Conservation (phyloP, 2,797 vertebrate genomes). For the Malacoctenus gilli region DNA sequence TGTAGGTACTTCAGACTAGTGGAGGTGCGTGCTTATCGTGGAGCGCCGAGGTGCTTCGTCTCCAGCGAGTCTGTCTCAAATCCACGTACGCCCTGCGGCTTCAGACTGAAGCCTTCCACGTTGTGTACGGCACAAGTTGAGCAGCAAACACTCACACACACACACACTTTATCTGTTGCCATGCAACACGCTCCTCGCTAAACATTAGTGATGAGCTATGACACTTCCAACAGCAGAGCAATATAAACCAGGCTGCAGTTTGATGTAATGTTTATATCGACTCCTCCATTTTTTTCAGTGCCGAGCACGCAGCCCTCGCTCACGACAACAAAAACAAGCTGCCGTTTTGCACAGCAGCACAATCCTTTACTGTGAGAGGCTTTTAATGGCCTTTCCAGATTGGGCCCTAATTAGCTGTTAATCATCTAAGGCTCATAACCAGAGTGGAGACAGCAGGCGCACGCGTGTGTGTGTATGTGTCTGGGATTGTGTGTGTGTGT, state of each 20-base stretch:
- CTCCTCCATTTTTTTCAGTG: slow-evolving; percentile 18
- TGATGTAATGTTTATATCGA: slow-evolving; percentile 48
- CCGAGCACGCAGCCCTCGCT: slow-evolving; percentile 39
- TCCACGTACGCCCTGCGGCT: slow-evolving; percentile 45
- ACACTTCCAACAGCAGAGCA: slow-evolving; percentile 25
- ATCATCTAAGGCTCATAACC: slow-evolving; percentile 85
- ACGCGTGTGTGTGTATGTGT: slow-evolving; percentile 57
- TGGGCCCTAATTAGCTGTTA: slow-evolving; percentile 86
- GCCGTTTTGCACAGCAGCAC: slow-evolving; percentile 66
- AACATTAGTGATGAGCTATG: slow-evolving; percentile 44
- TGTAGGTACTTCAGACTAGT: slow-evolving; percentile 39
- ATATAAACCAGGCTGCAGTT: slow-evolving; percentile 41
- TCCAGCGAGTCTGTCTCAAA: slow-evolving; percentile 53
- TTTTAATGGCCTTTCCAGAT: slow-evolving; percentile 83
- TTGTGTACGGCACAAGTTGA: slow-evolving; percentile 36
- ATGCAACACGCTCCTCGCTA: slow-evolving; percentile 32
- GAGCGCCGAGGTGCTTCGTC: slow-evolving; percentile 28
- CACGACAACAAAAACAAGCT: slow-evolving; percentile 68
- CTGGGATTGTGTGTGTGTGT: slow-evolving; percentile 9
- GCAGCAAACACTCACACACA: slow-evolving; percentile 25
- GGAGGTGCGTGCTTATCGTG: slow-evolving; percentile 27
- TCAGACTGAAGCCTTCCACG: slow-evolving; percentile 31
- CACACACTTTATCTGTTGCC: slow-evolving; percentile 31
- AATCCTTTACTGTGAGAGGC: slow-evolving; percentile 75
- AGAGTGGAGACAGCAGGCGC: slow-evolving; percentile 73